Base-by-base conservation (phyloP, 2,888 invertebrate species). In the Leucania comma region DNA sequence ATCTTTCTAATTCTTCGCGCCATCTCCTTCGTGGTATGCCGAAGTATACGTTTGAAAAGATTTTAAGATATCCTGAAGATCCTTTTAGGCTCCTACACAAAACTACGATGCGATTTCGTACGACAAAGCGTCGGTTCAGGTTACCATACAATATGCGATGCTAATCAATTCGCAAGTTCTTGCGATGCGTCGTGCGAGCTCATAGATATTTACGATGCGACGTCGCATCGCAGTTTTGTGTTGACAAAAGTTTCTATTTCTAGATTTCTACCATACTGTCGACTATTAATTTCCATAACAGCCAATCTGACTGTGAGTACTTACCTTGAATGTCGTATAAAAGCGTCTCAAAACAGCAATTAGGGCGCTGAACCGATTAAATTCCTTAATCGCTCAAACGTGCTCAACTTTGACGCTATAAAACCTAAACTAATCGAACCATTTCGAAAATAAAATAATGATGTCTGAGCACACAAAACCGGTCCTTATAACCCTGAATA, bases 321-420 rank as follows among this genome's bases (percentile, higher is more conserved):
- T 32, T 48, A 46, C 61, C 67, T 75, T 54, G 53, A 68, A 32
- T 53, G 20, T 29, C n/a, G 20, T 42, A 67, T 74, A 71, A 83
- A 82, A 75, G 10, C 69, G 68, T 61, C 66, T 50, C 74, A 74
- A 69, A 73, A 71, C 67, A 60, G 64, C 71, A 84, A 80, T 76
- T 84, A 82, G 73, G 66, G 79, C 84, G 68, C 75, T 68, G 71
- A 81, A 75, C 78, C 75, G 68, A 78, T 83, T 61, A 73, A 69
- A 3, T 58, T 53, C 42, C 50, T 61, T 63, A 29, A 71, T 51
- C 61, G 58, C 71, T 48, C 22, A 73, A 78, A 78, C 80, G 80
- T 80, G 80, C 68, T 57, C 35, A 65, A 54, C 26, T 53, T 63
- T 64, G 53, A 63, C 57, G 62, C 70, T 62, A 65, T 72, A 78